phyloP scores from a whole-genome alignment of 1,140 invertebrate species.

The Drosophila erecta region DNA sequence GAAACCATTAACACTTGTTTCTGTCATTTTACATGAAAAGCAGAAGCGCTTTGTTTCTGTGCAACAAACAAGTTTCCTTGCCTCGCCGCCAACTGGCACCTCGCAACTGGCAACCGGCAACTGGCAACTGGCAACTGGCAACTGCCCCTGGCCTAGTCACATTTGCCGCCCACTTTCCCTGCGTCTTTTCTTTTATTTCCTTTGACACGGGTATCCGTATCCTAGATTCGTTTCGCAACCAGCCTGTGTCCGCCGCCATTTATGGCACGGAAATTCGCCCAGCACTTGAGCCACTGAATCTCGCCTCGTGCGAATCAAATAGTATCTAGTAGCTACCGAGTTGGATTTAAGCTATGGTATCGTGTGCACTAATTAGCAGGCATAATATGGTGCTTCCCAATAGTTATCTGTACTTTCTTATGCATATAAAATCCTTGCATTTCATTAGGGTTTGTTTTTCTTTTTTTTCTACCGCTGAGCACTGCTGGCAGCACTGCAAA shows the following conservation, averaged over 20 bases:
- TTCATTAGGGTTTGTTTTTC: slow-evolving; percentile 3
- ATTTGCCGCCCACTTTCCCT: slow-evolving; percentile 1
- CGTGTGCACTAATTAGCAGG: too few species aligned
- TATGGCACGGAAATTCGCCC: slow-evolving; percentile 1
- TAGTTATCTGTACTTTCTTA: too few species aligned
- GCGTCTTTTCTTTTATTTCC: slow-evolving; percentile 41
- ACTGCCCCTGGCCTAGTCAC: slow-evolving; percentile 54
- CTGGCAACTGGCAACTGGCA: slow-evolving; percentile 23
- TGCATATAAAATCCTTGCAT: neutral
- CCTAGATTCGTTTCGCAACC: slow-evolving; percentile 63
- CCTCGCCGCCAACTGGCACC: slow-evolving; percentile 33
- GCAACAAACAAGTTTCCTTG: slow-evolving; percentile 79
- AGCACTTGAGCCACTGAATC: slow-evolving; percentile 1
- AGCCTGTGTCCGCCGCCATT: slow-evolving; percentile 2
- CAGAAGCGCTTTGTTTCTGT: slow-evolving; percentile 81
- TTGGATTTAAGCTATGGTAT: neutral
- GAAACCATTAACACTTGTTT: slow-evolving; percentile 82
- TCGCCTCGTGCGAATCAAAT: neutral
- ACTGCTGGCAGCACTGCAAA: slow-evolving; percentile 6
- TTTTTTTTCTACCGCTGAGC: neutral
- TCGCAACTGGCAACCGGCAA: slow-evolving; percentile 30
- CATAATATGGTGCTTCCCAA: too few species aligned
- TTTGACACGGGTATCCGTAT: slow-evolving; percentile 79
- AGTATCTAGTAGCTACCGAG: neutral
- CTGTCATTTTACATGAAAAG: slow-evolving; percentile 81